Evolutionary conservation across 92 coral and sea anemone genomes (phyloP), one percentile per base, ranked within the genome.

Genomic region (Epizoanthus scotinus): DNA sequence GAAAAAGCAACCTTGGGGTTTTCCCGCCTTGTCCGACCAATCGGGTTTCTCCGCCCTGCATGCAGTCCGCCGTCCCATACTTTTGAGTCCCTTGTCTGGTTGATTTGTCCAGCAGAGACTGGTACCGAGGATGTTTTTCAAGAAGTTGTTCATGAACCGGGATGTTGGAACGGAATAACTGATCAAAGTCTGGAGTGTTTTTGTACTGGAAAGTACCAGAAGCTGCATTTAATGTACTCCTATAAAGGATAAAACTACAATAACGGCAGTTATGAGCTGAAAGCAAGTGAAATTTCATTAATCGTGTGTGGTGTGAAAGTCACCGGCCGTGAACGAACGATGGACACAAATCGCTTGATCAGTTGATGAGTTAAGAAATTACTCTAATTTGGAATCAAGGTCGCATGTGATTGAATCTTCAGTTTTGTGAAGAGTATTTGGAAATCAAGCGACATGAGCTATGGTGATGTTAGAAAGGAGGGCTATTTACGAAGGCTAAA

Each of bases 401-500:
- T 49, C 22, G 40, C 55, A 58, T 57, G 79, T 56, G 61, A 67
- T 58, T 57, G 59, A 10, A 58, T 34, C 34, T 57, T 5, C 22
- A 12, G 44, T 34, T 56, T 58, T 10, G 53, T 9, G 68, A 22
- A 40, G 34, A 79, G 83, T 58, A 49, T 28, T 24, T 26, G 58
- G 59, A 36, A 71, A 34, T 68, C 42, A 44, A 60, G 63, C 67
- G 82, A 73, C 82, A 92, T 92, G 97, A 85, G 83, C 73, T 69
- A 87, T 70, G 84, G 82, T 34, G 88, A 87, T 52, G 85, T 95
- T 9, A 84, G 86, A 27, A 93, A 87, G 59, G 91, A 93, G 61
- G 99, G 99, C 8, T 91, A 86, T 89, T 71, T 95, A 53, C 83
- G 86, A 63, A 67, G 99, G 60, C 87, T 95, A 0, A 95, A 95